These are phyloP conservation scores for Drosophila seclusa DNA, from an alignment of 2,888 invertebrate species.

Conservation along the genomic window DNA sequence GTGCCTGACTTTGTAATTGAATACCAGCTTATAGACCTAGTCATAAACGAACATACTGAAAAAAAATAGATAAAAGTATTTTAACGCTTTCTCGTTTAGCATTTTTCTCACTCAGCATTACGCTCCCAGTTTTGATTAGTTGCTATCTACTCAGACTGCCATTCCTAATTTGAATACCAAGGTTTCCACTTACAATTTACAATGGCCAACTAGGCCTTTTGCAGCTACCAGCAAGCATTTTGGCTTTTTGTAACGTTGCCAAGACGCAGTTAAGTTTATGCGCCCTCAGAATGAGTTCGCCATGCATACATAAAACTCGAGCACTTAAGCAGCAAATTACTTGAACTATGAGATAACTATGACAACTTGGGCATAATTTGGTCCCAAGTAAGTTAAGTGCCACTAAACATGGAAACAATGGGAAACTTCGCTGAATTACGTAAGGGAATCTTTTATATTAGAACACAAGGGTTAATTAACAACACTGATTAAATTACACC, in stretches of 20 bases:
- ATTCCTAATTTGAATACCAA: constrained; percentile 23
- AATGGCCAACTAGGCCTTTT: constrained; percentile 1
- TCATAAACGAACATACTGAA: background rate
- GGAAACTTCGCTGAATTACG: constrained; percentile 8
- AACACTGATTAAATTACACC: background rate
- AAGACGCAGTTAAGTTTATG: constrained; percentile 6
- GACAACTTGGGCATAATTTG: constrained; percentile 11
- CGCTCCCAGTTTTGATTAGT: constrained; percentile 3
- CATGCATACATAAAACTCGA: constrained; percentile 24
- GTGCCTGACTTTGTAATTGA: constrained; percentile 54
- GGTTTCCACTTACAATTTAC: background rate
- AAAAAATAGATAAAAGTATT: background rate
- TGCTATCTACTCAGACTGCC: constrained; percentile 16
- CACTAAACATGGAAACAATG: constrained; percentile 18
- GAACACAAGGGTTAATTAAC: background rate
- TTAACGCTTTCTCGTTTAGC: constrained; percentile 26
- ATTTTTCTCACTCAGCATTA: constrained; percentile 18
- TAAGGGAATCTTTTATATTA: background rate
- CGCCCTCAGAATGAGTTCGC: constrained; percentile 5
- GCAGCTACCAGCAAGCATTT: background rate
- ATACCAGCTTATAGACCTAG: constrained; percentile 30
- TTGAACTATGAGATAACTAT: constrained; percentile 18
- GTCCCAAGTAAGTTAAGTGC: constrained; percentile 16
- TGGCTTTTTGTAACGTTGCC: constrained; percentile 9
- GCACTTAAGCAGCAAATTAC: constrained; percentile 30